A percentile compares a stretch with the other conserved stretches of the same genome.
Evolutionary conservation across 2,113 vertebrate species (phyloP).

Genomic region (Menura novaehollandiae): DNA sequence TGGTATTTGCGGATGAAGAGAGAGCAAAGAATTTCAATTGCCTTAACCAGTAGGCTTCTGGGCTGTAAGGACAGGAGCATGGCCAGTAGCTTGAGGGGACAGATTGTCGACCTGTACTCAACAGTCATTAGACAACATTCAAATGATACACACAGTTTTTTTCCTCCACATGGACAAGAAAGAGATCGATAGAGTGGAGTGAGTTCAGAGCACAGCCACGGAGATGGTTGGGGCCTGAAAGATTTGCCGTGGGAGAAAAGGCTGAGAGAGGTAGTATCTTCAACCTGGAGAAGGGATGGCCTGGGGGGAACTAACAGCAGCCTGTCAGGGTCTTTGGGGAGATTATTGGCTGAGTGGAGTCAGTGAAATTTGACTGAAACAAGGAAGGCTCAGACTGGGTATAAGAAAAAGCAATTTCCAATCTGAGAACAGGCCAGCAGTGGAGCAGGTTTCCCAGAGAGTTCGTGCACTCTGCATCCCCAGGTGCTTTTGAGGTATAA

Average conservation of each 20-base stretch:
- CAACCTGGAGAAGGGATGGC: not conserved
- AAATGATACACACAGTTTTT: not conserved
- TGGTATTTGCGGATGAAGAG: not conserved
- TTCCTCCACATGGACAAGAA: not conserved
- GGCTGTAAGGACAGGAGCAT: not conserved
- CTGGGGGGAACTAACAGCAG: not conserved
- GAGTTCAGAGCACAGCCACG: not conserved
- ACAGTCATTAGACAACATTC: not conserved
- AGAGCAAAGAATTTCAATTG: not conserved
- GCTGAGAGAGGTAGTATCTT: not conserved
- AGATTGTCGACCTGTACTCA: not conserved
- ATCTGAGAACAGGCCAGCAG: not conserved
- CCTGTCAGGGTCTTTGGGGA: not conserved
- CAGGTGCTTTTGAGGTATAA: not conserved
- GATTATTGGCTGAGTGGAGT: too few species aligned
- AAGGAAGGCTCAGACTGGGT: not conserved
- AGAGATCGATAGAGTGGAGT: not conserved
- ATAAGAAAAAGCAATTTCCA: not conserved
- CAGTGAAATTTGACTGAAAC: not conserved
- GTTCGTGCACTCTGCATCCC: not conserved
- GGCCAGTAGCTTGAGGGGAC: not conserved
- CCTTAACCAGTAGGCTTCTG: not conserved
- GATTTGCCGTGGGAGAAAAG: not conserved
- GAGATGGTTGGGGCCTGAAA: not conserved
- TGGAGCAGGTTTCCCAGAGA: not conserved